A percentile compares a stretch with the other conserved stretches of the same genome.
These are phyloP conservation scores for Peromyscus californicus DNA, from an alignment of 2,113 vertebrate genomes.

Conservation along the genomic window DNA sequence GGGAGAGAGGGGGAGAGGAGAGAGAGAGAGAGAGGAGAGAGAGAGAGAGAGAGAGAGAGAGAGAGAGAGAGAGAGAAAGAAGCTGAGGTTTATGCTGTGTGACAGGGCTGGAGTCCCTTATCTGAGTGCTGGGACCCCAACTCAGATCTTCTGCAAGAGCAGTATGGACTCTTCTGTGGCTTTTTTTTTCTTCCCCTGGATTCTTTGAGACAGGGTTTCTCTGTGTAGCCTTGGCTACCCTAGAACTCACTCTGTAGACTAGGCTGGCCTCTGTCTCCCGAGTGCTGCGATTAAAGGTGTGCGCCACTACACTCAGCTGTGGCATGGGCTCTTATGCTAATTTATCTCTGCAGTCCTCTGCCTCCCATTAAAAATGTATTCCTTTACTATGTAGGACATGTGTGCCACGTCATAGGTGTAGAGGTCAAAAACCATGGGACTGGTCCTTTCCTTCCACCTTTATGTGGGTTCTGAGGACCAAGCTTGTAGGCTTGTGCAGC, in stretches of 20 bases:
- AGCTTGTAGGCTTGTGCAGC: background rate
- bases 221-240: background rate
- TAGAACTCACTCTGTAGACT: background rate
- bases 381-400: background rate
- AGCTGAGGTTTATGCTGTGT: background rate
- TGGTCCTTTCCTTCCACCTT: background rate
- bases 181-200: background rate
- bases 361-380: background rate
- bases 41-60: no score
- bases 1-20: no score
- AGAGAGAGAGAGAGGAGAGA: no score
- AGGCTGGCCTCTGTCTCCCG: background rate
- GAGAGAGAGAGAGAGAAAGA: no score
- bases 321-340: background rate
- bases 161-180: background rate
- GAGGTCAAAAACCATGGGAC: background rate
- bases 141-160: background rate
- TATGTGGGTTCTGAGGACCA: background rate
- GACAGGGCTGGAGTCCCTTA: background rate
- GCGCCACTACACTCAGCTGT: background rate
- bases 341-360: background rate
- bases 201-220: background rate
- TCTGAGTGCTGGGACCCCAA: background rate
- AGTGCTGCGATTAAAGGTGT: background rate
- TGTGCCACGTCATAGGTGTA: background rate